Evolutionary conservation across 2,888 invertebrate genomes (phyloP).

Genomic region (Tenthredo amoena): DNA sequence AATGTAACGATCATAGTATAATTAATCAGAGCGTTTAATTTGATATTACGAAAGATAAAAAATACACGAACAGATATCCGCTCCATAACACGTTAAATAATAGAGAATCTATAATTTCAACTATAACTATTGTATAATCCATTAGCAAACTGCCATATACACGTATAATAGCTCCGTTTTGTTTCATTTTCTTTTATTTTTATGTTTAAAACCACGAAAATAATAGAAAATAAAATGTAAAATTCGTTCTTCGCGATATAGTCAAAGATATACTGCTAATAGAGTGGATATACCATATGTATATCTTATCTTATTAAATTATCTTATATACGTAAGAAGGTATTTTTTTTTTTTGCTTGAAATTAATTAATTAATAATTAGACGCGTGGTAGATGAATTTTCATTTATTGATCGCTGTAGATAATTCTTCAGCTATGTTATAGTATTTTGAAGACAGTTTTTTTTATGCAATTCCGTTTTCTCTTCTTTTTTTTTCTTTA

Average conservation of each 20-base stretch:
- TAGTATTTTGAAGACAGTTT: background rate
- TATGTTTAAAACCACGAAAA: background rate
- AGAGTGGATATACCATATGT: background rate
- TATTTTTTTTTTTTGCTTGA: background rate
- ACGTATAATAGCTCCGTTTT: background rate
- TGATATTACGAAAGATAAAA: background rate
- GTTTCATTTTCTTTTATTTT: background rate
- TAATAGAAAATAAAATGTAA: background rate
- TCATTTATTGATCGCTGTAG: background rate
- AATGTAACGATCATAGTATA: background rate
- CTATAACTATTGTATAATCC: background rate
- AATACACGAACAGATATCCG: background rate
- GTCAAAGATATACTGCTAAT: background rate
- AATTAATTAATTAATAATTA: background rate
- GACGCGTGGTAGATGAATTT: background rate
- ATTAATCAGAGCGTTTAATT: background rate
- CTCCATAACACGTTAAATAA: background rate
- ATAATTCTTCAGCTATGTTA: background rate
- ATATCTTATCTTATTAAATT: background rate
- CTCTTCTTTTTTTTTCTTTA: background rate
- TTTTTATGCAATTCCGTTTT: background rate
- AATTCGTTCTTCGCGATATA: background rate
- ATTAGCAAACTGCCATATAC: constrained; percentile 1
- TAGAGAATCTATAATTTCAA: background rate
- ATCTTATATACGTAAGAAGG: background rate